Base-by-base conservation (phyloP, 2,888 invertebrate species). In the Caenorhabditis sp. region DNA sequence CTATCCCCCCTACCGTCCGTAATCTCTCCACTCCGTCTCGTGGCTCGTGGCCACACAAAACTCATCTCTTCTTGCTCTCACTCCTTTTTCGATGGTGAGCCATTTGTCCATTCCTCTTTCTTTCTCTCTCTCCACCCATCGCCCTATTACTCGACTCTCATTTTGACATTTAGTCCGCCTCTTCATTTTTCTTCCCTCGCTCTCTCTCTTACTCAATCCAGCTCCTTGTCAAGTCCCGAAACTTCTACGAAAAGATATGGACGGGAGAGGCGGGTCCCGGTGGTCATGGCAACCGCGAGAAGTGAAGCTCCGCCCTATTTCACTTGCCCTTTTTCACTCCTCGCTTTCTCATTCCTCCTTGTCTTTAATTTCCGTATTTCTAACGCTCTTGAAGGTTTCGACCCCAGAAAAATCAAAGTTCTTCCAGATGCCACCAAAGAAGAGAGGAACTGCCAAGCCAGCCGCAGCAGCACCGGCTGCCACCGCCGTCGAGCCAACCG, bases 371-470 rank as follows among this genome's bases (percentile, higher is more conserved):
- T 49, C 22, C 19, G 6, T 14, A 16, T 47, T 14, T 47, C 47
- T 16, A 2, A n/a, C 14, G 16, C 10, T 1, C 6, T 47, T 47
- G 0, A 47, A 8, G 4, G 31, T 6, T 35, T 35, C 31, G n/a
- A n/a, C n/a, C n/a, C n/a, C n/a, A n/a, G n/a, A 35, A 35, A 35
- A 35, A 6, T 35, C 31, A 35, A 35, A 35, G 8, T 14, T 49
- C 47, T 22, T 24, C n/a, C n/a, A 47, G 49, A 66, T 66, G 66
- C 49, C 49, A 3, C 66, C 66, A 51, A 66, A 66, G 49, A 28
- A n/a, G 47, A 68, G 38, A 38, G 31, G 28, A 28, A 12, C 41
- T 14, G 61, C 47, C 5, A 19, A 63, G 38, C 16, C 61, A 19
- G 16, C 14, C 24, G 54, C 28, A 22, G 35, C n/a, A n/a, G n/a